Evolutionary conservation across 1,140 invertebrate species (phyloP), one percentile per base, ranked within the genome.

Genomic region (Aricia agestis): DNA sequence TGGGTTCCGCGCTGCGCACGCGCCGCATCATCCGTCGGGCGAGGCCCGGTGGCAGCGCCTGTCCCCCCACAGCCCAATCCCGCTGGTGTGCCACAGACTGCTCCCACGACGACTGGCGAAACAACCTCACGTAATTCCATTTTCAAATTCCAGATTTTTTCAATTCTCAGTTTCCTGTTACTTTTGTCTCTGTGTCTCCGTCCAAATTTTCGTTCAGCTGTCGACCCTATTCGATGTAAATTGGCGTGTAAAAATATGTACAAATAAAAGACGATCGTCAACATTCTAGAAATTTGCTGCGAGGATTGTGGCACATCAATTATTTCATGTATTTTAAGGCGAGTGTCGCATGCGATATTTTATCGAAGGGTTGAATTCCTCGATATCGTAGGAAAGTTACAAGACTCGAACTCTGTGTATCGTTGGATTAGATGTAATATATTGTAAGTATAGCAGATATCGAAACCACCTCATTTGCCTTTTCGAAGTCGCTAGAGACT

Each of bases 1-100:
- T 98, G 52, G 97, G 97, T 15, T 96, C 97, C 85, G 96, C 96
- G 87, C 93, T 95, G 81, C 94, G 97, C 74, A 94, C 94, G 71
- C 93, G 97, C 73, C 94, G 95, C 74, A 94, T 98, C 19, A 86
- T 95, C 68, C 94, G 95, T 80, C 95, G 95, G 76, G 94, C 95
- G 17, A 93, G 96, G 57, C 92, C 96, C 13, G 96, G 96, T 13
- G 97, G 97, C 2, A 90, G 93, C 31, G 92, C 94, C 11, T 98
- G 97, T 92, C 97, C 97, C 17, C 94, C 96, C 1, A 92, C 97
- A 18, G 93, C 95, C 70, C 95, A 98, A 83, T 96, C 96, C 41
- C 95, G 96, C 83, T 97, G 97, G 96, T 98, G 97, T 83, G 96
- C 97, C 68, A 94, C 95, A 67, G 90, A 90, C 80, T 91, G 89